These are phyloP conservation scores for Aspidiotus destructor DNA, from an alignment of 2,888 invertebrate genomes.

Conservation along the genomic window DNA sequence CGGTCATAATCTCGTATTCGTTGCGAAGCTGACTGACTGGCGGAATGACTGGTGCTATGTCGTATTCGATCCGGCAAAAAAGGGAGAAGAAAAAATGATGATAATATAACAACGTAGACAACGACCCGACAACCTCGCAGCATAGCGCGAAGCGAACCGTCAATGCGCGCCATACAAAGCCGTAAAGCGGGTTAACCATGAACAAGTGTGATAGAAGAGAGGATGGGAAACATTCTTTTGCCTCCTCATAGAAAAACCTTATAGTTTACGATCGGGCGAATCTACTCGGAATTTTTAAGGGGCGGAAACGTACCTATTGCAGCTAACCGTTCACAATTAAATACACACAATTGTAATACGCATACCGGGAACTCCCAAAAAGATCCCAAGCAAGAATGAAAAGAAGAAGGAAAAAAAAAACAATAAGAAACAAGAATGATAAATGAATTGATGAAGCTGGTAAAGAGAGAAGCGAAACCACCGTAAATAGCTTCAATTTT, in stretches of 20 bases:
- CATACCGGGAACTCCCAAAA: background rate
- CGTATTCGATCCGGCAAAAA: background rate
- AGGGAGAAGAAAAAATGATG: too few relatives aligned
- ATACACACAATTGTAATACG: too few relatives aligned
- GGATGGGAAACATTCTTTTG: background rate
- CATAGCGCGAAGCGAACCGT: background rate
- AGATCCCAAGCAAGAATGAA: background rate
- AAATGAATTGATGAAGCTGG: background rate
- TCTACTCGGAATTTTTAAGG: background rate
- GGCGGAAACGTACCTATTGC: background rate
- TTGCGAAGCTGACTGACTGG: too few relatives aligned
- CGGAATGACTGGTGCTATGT: too few relatives aligned
- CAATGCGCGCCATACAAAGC: background rate
- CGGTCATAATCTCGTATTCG: too few relatives aligned
- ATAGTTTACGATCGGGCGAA: background rate
- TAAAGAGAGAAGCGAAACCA: background rate
- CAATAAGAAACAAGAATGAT: conserved; percentile 1
- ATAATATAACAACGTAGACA: background rate
- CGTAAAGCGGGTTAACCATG: conserved; percentile 1
- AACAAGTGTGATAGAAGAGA: background rate
- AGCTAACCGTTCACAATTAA: background rate
- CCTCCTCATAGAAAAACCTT: background rate
- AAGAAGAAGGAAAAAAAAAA: background rate
- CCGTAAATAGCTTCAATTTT: background rate
- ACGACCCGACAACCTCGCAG: conserved; percentile 4